Percentiles rank a stretch among this genome's conserved stretches.
phyloP scores from a whole-genome alignment of 2,888 invertebrate species.

The Omphaloscelis lunosa region DNA sequence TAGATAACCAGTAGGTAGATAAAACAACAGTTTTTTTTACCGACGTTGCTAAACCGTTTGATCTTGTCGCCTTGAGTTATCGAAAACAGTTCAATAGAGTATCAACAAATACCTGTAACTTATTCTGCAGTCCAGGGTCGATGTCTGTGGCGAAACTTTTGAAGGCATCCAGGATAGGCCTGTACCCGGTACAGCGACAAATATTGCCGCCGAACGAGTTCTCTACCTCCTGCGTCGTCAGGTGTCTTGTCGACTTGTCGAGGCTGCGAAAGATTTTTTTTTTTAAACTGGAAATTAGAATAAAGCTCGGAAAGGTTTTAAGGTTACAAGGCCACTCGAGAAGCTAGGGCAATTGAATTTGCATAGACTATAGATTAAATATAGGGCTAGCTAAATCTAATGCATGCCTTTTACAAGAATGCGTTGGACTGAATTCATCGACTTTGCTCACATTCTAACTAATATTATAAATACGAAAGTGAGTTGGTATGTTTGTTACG shows the following conservation, averaged over 20 bases:
- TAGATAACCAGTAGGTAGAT: background rate
- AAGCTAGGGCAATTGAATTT: background rate
- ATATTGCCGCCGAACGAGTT: slow-evolving; percentile 94
- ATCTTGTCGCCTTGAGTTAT: background rate
- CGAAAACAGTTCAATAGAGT: background rate
- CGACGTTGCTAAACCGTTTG: background rate
- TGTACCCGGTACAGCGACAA: slow-evolving; percentile 95
- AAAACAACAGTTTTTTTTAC: background rate
- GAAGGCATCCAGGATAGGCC: slow-evolving; percentile 95
- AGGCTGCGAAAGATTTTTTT: slow-evolving; percentile 49
- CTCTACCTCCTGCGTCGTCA: slow-evolving; percentile 93
- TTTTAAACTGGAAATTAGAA: slow-evolving; percentile 26
- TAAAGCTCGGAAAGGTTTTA: background rate
- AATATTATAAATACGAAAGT: no score
- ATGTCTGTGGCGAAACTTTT: slow-evolving; percentile 93
- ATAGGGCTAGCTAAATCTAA: background rate
- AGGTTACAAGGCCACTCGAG: background rate
- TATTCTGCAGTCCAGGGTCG: slow-evolving; percentile 84
- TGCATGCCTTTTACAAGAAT: background rate
- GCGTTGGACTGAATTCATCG: background rate
- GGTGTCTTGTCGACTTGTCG: slow-evolving; percentile 75
- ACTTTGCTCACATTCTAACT: background rate
- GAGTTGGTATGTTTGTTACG: no score
- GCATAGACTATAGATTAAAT: background rate
- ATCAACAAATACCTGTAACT: slow-evolving; percentile 77